Conservation (phyloP, 1,140 invertebrate genomes). For the Branchinecta lindahli region DNA sequence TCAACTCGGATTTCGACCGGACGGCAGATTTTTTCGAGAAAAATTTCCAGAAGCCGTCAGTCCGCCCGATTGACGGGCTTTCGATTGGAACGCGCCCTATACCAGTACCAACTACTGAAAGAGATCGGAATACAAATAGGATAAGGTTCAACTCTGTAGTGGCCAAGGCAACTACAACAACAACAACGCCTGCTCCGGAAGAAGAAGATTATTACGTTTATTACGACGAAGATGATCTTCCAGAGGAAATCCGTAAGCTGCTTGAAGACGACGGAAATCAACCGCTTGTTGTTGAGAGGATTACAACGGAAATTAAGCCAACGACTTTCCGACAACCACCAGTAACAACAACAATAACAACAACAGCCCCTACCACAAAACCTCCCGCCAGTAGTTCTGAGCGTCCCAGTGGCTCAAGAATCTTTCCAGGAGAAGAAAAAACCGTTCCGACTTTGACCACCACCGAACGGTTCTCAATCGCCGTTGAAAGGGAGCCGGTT, state of each 20-base stretch:
- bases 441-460: too few species aligned
- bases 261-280: background rate
- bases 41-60: background rate
- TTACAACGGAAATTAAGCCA: background rate
- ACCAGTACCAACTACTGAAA: background rate
- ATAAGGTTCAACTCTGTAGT: background rate
- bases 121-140: background rate
- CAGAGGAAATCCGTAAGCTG: background rate
- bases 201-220: constrained; percentile 7
- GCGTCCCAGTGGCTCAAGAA: too few species aligned
- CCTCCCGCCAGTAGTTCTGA: too few species aligned
- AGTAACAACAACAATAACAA: too few species aligned
- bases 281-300: background rate
- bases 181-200: background rate
- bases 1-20: too few species aligned
- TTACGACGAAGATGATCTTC: background rate
- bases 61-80: background rate
- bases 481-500: too few species aligned
- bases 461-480: too few species aligned
- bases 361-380: too few species aligned
- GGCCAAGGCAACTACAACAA: background rate
- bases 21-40: background rate
- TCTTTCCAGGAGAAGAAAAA: too few species aligned
- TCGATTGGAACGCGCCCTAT: background rate
- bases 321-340: too few species aligned